These are phyloP conservation scores for Rhynchonema sp. DNA, from an alignment of 2,888 invertebrate species.

Conservation along the genomic window DNA sequence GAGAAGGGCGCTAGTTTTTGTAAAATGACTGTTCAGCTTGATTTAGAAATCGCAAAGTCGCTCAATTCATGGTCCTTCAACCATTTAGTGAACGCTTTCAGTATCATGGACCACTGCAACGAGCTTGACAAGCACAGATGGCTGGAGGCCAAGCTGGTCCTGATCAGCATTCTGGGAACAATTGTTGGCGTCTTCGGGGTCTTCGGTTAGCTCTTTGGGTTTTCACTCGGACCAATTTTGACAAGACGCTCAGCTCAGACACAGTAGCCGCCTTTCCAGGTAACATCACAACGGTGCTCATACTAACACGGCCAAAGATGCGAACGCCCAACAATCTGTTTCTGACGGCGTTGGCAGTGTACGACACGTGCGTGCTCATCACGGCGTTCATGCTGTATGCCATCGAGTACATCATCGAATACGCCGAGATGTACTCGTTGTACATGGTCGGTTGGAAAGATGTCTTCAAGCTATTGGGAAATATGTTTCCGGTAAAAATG, in stretches of 20 bases:
- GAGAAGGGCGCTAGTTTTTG: too few species aligned
- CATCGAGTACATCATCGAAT: constrained; percentile 60
- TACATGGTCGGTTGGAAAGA: too few species aligned
- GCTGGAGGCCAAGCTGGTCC: constrained; percentile 4
- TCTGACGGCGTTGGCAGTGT: constrained; percentile 72
- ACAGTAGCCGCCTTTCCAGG: too few species aligned
- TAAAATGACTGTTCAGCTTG: too few species aligned
- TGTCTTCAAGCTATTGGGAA: too few species aligned
- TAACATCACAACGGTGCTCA: constrained; percentile 67
- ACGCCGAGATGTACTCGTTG: constrained; percentile 52
- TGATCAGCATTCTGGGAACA: constrained; percentile 33
- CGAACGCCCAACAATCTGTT: constrained; percentile 83
- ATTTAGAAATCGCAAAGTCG: too few species aligned
- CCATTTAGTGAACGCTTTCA: too few species aligned
- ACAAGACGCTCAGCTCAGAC: too few species aligned
- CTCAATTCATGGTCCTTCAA: too few species aligned
- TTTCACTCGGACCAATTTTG: too few species aligned
- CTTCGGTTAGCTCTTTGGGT: too few species aligned
- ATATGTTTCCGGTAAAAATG: too few species aligned
- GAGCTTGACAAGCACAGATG: not conserved
- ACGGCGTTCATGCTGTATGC: constrained; percentile 68
- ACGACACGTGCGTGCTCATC: constrained; percentile 66
- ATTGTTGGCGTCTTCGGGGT: constrained; percentile 58
- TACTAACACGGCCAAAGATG: constrained; percentile 65
- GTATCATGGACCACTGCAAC: not conserved